A percentile compares a stretch with the other conserved stretches of the same genome.
Evolutionary conservation across 2,797 vertebrate species (phyloP).

Genomic region (Bufotes viridis): DNA sequence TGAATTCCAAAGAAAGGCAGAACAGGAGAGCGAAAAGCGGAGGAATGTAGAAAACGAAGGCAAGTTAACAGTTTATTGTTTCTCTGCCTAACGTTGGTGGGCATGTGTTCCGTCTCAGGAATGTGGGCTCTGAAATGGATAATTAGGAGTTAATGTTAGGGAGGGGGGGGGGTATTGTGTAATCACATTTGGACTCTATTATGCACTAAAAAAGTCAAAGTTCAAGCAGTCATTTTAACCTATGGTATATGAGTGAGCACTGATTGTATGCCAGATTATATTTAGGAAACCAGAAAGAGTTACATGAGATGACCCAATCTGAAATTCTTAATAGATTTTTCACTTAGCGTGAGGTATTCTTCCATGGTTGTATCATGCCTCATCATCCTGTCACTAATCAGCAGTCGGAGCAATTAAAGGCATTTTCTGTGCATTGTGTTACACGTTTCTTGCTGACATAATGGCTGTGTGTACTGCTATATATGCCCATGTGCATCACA

Average conservation of each 20-base stretch:
- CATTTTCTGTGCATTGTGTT: not conserved
- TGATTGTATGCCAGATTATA: not conserved
- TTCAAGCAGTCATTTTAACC: conserved; percentile 24
- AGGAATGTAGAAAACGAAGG: conserved; percentile 97
- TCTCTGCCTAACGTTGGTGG: not conserved
- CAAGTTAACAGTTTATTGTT: conserved; percentile 66
- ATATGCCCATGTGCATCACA: not conserved
- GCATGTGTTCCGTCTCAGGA: not conserved
- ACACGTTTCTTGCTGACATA: not conserved
- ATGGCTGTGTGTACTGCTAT: not conserved
- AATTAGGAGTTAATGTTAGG: not conserved
- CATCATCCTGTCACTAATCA: not conserved
- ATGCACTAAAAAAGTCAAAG: conserved; percentile 1
- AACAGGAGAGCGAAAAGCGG: conserved; percentile 94
- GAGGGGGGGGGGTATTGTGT: not conserved
- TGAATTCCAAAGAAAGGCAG: conserved; percentile 95
- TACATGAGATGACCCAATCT: not conserved
- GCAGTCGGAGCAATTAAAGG: not conserved
- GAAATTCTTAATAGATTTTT: not conserved
- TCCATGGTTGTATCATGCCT: not conserved
- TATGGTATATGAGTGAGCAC: not conserved
- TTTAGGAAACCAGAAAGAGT: not conserved
- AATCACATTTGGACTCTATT: conserved; percentile 47
- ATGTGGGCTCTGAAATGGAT: not conserved
- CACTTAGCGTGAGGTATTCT: not conserved